Evolutionary conservation across 2,797 vertebrate species (phyloP), one percentile per base, ranked within the genome.

Genomic region (Anableps anableps): DNA sequence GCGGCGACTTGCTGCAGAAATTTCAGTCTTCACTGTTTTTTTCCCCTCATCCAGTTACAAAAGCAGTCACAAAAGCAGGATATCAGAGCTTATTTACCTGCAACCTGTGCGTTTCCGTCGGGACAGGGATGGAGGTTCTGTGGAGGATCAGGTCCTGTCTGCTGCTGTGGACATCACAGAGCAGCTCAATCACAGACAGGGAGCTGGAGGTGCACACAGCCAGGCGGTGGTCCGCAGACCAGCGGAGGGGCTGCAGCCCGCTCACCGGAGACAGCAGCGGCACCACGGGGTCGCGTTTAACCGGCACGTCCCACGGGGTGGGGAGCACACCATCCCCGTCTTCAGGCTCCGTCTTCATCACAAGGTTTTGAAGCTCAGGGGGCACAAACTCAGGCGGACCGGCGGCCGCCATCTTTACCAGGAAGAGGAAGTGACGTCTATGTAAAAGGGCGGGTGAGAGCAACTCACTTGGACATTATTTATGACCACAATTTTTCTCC

Each of bases 181-280:
- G 91, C 72, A 97, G 95, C 93, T 99, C 98, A 93, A 99, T 91
- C 75, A 99, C 80, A 0, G 96, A 94, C 86, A 98, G 88, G 88
- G 97, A 97, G 86, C 90, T 95, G 76, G 93, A 90, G 62, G 96
- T 97, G 90, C 96, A 96, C 76, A 96, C 97, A 1, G 97, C 96
- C 80, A 99, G 94, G 75, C 98, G 96, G 94, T 99, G 97, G 19
- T 99, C 98, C 88, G 97, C 96, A 0, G 98, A 97, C 98, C 98
- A 99, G 55, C 93, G 81, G 73, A 99, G 94, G 41, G 98, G 97
- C 92, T 98, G 97, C 87, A 96, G 60, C 29, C 98, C 97, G 92
- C 96, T 97, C 23, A 97, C 96, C 0, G 96, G 88, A 10, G 96
- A 92, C 83, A 97, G 83, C 79, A 99, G 94, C 81, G 91, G 88